A percentile compares a stretch with the other conserved stretches of the same genome.
Evolutionary conservation across 2,888 invertebrate species (phyloP).

Genomic region (Mythimna loreyi): DNA sequence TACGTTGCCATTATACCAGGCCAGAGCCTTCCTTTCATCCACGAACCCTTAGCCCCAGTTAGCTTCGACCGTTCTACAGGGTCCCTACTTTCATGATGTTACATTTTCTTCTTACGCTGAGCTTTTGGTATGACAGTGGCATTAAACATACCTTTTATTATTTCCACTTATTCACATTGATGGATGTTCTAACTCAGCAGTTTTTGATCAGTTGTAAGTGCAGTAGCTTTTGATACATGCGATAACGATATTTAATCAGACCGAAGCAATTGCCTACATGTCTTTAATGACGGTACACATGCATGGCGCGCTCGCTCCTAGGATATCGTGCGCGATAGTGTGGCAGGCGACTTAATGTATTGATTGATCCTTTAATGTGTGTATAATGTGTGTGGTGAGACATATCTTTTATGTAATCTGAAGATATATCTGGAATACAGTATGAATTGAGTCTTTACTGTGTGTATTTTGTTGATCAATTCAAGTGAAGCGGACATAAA

Average conservation of each 20-base stretch:
- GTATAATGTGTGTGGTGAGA: conserved; percentile 42
- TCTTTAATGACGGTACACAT: conserved; percentile 59
- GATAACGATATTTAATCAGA: conserved; percentile 73
- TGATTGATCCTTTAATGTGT: conserved; percentile 51
- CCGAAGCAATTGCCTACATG: conserved; percentile 67
- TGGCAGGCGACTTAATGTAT: conserved; percentile 47
- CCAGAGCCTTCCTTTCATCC: no score
- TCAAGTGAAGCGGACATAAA: neutral
- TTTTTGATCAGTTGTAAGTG: conserved; percentile 85
- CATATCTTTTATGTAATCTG: conserved; percentile 20
- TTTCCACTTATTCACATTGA: conserved; percentile 81
- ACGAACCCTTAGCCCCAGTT: no score
- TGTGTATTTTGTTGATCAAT: conserved; percentile 9
- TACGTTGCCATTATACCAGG: no score
- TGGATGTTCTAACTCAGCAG: conserved; percentile 88
- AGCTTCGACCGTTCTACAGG: no score
- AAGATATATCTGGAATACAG: neutral
- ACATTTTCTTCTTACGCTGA: conserved; percentile 25
- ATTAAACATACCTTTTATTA: conserved; percentile 72
- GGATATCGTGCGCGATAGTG: conserved; percentile 44
- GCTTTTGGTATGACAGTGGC: conserved; percentile 62
- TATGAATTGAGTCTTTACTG: conserved; percentile 6
- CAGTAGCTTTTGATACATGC: conserved; percentile 80
- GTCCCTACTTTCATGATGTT: no score
- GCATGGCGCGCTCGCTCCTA: conserved; percentile 45